Conservation (phyloP, 1,140 invertebrate species). For the Aphidius ervi region DNA sequence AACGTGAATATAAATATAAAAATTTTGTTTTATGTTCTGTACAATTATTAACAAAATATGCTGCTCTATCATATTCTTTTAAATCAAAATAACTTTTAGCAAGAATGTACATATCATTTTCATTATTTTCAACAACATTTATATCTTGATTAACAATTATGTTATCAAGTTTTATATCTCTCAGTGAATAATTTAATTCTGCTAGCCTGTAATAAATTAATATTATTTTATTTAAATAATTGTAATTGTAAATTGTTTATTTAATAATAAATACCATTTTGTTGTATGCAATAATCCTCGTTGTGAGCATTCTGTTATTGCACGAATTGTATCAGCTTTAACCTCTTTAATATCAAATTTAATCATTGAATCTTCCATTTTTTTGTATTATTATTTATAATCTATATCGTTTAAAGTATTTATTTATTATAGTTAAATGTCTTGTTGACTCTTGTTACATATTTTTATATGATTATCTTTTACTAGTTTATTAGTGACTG, state of each 20-base stretch:
- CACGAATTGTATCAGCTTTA: slow-evolving; percentile 63
- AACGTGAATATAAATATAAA: slow-evolving; percentile 79
- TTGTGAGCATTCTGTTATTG: slow-evolving; percentile 66
- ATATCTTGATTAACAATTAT: slow-evolving; percentile 43
- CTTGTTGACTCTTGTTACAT: too few species aligned
- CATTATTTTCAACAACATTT: slow-evolving; percentile 45
- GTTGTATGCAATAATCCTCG: slow-evolving; percentile 68
- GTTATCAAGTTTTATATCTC: slow-evolving; percentile 59
- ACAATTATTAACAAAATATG: slow-evolving; percentile 75
- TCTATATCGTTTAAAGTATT: too few species aligned
- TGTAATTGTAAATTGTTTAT: slow-evolving; percentile 11
- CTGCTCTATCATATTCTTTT: slow-evolving; percentile 87
- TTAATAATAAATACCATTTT: slow-evolving; percentile 61
- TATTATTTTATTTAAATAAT: not conserved
- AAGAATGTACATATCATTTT: slow-evolving; percentile 71
- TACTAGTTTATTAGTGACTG: too few species aligned
- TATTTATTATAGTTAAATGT: too few species aligned
- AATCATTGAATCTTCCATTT: slow-evolving; percentile 40
- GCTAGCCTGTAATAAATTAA: slow-evolving; percentile 59
- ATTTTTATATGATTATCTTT: too few species aligned
- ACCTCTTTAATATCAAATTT: slow-evolving; percentile 61
- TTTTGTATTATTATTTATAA: slow-evolving; percentile 2
- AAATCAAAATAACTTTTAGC: slow-evolving; percentile 89
- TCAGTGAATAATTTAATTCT: slow-evolving; percentile 75
- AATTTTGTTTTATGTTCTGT: slow-evolving; percentile 67